Evolutionary conservation across 2,888 invertebrate species (phyloP).

Genomic region (Watsonalla binaria): DNA sequence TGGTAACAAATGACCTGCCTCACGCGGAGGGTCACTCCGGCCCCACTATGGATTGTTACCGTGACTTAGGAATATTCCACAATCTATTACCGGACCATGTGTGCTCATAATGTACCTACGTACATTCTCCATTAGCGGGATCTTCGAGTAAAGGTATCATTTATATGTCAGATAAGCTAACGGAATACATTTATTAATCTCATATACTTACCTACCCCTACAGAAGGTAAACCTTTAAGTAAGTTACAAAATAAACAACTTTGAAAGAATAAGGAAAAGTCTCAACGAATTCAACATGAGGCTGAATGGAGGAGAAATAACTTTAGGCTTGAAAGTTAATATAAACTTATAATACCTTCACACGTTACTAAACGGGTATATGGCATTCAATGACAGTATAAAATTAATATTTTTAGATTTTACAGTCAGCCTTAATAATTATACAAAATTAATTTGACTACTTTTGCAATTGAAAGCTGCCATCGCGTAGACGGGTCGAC

Average conservation of each 20-base stretch:
- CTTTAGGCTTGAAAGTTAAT: background rate
- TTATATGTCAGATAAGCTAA: background rate
- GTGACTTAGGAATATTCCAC: background rate
- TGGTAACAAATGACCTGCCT: constrained; percentile 6
- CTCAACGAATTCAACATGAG: background rate
- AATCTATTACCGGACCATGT: background rate
- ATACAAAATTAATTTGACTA: too few relatives aligned
- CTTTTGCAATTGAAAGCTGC: too few relatives aligned
- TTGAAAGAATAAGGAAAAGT: background rate
- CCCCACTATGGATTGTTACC: background rate
- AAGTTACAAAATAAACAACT: background rate
- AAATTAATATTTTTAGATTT: too few relatives aligned
- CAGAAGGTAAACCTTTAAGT: background rate
- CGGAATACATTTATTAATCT: background rate
- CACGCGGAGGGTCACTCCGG: background rate
- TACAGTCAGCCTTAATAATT: too few relatives aligned
- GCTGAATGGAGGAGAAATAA: background rate
- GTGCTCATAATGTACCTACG: background rate
- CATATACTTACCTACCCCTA: background rate
- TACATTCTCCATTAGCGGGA: background rate
- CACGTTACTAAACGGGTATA: too few relatives aligned
- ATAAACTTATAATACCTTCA: background rate
- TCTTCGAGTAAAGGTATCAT: background rate
- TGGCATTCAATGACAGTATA: too few relatives aligned
- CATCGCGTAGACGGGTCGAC: too few relatives aligned